Percentiles rank a stretch among this genome's conserved stretches.
Evolutionary conservation across 2,113 vertebrate species (phyloP).

Genomic region (Lasiurus borealis): DNA sequence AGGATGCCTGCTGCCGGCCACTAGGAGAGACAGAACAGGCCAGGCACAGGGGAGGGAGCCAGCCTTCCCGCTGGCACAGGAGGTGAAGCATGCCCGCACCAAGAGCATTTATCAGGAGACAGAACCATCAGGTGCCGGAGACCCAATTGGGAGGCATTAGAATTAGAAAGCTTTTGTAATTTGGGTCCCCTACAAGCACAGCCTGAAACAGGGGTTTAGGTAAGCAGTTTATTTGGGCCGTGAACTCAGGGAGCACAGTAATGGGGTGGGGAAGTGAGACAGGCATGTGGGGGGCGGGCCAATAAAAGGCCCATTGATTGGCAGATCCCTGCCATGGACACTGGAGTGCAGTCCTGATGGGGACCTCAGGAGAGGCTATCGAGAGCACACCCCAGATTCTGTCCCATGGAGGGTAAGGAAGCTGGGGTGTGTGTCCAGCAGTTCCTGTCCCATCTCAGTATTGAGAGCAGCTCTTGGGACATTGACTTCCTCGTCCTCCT

Average conservation of each 20-base stretch:
- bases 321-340: not conserved
- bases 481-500: not conserved
- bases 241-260: not conserved
- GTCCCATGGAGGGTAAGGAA: fast-evolving
- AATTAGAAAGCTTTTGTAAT: not conserved
- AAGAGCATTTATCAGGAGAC: not conserved
- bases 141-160: not conserved
- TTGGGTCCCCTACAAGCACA: not conserved
- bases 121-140: not conserved
- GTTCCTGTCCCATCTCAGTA: not conserved
- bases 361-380: not conserved
- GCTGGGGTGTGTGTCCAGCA: too few species aligned
- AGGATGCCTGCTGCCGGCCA: not conserved
- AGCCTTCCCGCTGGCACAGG: not conserved
- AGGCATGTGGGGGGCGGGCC: too few species aligned
- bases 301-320: not conserved
- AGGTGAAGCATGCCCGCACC: not conserved
- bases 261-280: not conserved
- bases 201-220: not conserved
- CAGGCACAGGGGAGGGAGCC: not conserved
- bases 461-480: not conserved
- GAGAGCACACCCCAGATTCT: not conserved
- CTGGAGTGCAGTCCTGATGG: not conserved
- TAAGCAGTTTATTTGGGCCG: not conserved
- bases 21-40: not conserved